phyloP scores from a whole-genome alignment of 2,797 vertebrate species.

The Epinephelus coioides region DNA sequence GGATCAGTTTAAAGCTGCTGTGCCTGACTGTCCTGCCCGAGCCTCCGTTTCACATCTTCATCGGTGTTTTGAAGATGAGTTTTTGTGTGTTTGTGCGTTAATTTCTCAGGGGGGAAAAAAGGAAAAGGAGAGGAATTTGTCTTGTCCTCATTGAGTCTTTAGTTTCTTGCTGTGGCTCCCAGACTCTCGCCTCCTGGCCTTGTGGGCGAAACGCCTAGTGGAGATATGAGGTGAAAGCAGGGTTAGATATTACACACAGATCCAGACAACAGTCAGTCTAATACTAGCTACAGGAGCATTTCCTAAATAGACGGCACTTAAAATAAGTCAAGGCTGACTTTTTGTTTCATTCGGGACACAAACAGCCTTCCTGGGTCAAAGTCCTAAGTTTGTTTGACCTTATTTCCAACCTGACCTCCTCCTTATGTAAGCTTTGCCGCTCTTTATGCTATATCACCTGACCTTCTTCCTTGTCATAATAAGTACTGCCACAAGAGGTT shows the following conservation, averaged over 20 bases:
- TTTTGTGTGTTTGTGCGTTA: conserved; percentile 26
- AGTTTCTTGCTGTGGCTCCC: conserved; percentile 90
- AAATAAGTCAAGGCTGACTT: too few relatives aligned
- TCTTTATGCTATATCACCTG: too few relatives aligned
- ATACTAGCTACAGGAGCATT: too few relatives aligned
- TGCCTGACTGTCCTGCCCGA: conserved; percentile 14
- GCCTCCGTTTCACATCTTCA: conserved; percentile 27
- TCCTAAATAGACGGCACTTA: too few relatives aligned
- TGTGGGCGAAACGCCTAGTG: conserved; percentile 90
- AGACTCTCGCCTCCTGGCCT: conserved; percentile 90
- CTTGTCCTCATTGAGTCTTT: conserved; percentile 84
- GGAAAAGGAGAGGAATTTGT: neutral
- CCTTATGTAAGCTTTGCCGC: too few relatives aligned
- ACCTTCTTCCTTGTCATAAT: too few relatives aligned
- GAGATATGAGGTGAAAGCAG: conserved; percentile 5
- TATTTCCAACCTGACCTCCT: too few relatives aligned
- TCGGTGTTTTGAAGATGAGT: neutral
- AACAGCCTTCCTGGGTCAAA: too few relatives aligned
- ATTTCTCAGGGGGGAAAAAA: neutral
- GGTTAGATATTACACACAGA: neutral
- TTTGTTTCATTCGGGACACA: neutral
- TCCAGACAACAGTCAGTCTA: neutral
- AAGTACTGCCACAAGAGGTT: too few relatives aligned
- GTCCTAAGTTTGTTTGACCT: too few relatives aligned
- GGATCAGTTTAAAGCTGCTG: conserved; percentile 19